Evolutionary conservation across 2,888 invertebrate species (phyloP), one percentile per base, ranked within the genome.

Genomic region (Pherbina coryleti): DNA sequence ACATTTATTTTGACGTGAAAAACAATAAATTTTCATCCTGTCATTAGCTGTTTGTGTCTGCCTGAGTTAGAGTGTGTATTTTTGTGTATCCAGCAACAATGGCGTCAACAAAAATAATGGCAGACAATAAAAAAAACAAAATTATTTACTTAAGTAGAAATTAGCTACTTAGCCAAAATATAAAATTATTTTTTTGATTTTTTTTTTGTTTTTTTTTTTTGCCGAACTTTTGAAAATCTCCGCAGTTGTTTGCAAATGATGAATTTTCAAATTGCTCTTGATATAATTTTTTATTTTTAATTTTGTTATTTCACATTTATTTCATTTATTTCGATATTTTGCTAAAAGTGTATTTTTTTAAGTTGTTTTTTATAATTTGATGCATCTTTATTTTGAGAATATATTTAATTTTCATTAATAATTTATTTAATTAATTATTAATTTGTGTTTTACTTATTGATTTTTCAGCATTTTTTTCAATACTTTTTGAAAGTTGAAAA

Each of bases 191-290:
- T 14, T 28, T 57, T 1, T 57, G 9, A 57, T 60, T 22, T 60
- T 22, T 22, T 3, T 69, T 51, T 2, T 8, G 25, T 49, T 69
- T 5, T n/a, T 22, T 8, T 37, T 44, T 44, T 44, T 44, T 7
- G 44, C 14, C 14, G 19, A 25, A 14, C 1, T 28, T 28, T 14
- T 60, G 9, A 66, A 44, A 44, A 67, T 67, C 67, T 67, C 37
- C 67, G 67, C 67, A 67, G 67, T 67, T 67, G 66, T 25, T 9
- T 66, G 44, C n/a, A 34, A 67, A 67, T 67, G 67, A 67, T 37
- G 67, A 37, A 67, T 67, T 67, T 28, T 25, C 11, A 14, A 60
- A 60, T 28, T n/a, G 34, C 31, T 25, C 9, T 17, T n/a, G 37
- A 66, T 11, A 37, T 37, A 44, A 44, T 44, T 67, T 67, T 19